phyloP scores from a whole-genome alignment of 1,140 invertebrate species.

The Triops longicaudatus region DNA sequence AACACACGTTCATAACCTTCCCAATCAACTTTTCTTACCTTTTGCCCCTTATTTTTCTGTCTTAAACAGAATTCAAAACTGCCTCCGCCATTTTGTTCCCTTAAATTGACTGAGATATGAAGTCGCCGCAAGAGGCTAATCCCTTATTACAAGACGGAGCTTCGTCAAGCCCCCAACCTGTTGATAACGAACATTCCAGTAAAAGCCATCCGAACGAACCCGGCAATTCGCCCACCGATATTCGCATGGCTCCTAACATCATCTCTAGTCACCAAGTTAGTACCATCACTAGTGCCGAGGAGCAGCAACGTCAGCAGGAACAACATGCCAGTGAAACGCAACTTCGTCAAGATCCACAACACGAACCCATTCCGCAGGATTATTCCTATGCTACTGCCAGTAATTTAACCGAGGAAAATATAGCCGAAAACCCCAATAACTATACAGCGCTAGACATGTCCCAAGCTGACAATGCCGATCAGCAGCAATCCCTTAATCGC shows the following conservation, averaged over 20 bases:
- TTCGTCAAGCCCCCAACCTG: not conserved
- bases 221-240: not conserved
- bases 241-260: not conserved
- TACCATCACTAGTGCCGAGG: not conserved
- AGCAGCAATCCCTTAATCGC: not conserved
- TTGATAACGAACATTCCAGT: not conserved
- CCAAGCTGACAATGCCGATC: not conserved
- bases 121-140: not conserved
- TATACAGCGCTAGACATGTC: not conserved
- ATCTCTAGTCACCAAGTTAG: constrained; percentile 9
- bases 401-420: not conserved
- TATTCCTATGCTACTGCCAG: not conserved
- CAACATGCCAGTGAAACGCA: not conserved
- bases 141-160: not conserved
- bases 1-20: not conserved
- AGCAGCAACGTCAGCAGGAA: not conserved
- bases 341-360: not conserved
- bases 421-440: not conserved
- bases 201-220: not conserved
- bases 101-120: not conserved
- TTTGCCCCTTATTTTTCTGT: not conserved
- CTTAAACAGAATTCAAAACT: not conserved
- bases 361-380: not conserved
- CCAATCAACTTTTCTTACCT: not conserved
- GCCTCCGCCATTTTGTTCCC: not conserved